Base-by-base conservation (phyloP, 2,888 invertebrate species). In the Maniola hyperantus region DNA sequence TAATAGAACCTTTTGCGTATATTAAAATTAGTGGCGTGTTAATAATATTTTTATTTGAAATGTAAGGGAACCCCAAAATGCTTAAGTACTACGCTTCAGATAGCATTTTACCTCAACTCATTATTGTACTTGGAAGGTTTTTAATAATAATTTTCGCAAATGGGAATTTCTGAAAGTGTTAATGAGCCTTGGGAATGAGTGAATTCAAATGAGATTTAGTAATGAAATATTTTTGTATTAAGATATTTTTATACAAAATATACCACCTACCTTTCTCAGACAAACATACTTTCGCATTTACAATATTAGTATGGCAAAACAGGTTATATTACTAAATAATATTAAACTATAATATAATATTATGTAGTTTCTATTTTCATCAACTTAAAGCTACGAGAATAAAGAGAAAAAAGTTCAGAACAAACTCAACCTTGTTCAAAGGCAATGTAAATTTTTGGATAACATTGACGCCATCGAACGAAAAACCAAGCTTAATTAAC, bases 401-500 rank as follows among this genome's bases (percentile, higher is more conserved):
- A n/a, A n/a, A n/a, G n/a, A n/a, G n/a, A 26, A 39, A 4, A 10
- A 2, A 39, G 39, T 39, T 10, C 10, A 39, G 10, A 39, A 11
- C 39, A 39, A 26, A 26, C 26, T 10, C 11, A 39, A 11, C 11
- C 11, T 39, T 36, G 6, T n/a, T 44, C 6, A 44, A 46, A 46
- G 46, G 46, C 50, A 36, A 54, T 8, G 34, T 15, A 10, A 54
- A 26, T 48, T 18, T 48, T 26, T 11, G 11, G 26, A 13, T 51
- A 54, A 34, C 54, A 53, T 64, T 54, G 54, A 53, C 15, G 67
- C 65, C 66, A 70, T 67, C 67, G 64, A 69, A 69, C 46, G 50
- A 65, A 67, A 68, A 66, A 69, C 69, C 66, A 68, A 63, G 64
- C 60, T 65, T 66, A 71, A 72, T 72, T 71, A 72, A 71, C 69